A percentile compares a stretch with the other conserved stretches of the same genome.
Evolutionary conservation across 2,797 vertebrate genomes (phyloP).

Genomic region (Manis javanica): DNA sequence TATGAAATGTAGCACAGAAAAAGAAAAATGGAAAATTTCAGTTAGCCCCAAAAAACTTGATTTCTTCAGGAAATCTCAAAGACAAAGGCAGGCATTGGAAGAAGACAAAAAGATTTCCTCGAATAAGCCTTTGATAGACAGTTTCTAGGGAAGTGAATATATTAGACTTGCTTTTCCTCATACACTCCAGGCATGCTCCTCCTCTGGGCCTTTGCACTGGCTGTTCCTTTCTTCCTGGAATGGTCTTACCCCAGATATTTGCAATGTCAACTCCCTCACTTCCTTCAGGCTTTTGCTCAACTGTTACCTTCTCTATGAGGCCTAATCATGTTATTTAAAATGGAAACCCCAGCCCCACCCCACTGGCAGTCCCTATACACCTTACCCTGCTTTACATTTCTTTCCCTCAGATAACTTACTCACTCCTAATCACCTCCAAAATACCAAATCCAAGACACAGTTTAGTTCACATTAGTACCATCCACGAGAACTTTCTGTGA

Average conservation of each 20-base stretch:
- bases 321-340: background rate
- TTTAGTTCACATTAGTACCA: background rate
- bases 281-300: background rate
- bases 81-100: background rate
- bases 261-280: background rate
- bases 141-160: constrained; percentile 31
- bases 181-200: background rate
- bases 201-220: background rate
- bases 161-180: background rate
- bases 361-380: background rate
- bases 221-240: background rate
- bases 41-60: background rate
- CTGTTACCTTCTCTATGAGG: background rate
- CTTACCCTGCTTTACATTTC: background rate
- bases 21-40: constrained; percentile 24
- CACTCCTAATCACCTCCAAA: background rate
- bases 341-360: background rate
- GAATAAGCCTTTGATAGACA: constrained; percentile 5
- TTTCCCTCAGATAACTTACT: background rate
- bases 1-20: constrained; percentile 6
- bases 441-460: background rate
- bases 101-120: constrained; percentile 26
- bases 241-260: background rate
- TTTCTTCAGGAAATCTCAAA: background rate
- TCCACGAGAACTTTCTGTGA: background rate